Conservation (phyloP, 2,113 vertebrate species). For the Peromyscus leucopus region DNA sequence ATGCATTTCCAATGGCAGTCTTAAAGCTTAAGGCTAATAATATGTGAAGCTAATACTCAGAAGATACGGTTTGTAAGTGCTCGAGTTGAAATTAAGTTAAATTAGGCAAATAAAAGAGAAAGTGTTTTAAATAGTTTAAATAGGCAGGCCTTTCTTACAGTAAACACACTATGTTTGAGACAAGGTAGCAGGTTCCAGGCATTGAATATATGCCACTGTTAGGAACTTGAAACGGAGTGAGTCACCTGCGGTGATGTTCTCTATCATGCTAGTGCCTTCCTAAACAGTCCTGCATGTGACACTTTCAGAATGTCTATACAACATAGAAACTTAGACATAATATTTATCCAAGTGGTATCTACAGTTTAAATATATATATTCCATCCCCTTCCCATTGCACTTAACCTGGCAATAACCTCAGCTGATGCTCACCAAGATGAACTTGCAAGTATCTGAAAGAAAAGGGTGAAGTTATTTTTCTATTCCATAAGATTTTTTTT, state of each 20-base stretch:
- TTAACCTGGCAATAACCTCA: conserved; percentile 16
- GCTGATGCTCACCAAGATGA: neutral
- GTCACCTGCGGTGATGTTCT: neutral
- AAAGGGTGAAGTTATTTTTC: conserved; percentile 50
- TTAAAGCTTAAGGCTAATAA: conserved; percentile 28
- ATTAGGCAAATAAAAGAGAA: conserved; percentile 12
- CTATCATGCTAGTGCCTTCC: neutral
- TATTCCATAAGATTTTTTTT: conserved; percentile 33
- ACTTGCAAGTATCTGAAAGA: conserved; percentile 4
- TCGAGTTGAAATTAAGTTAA: conserved; percentile 25
- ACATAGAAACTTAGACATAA: conserved; percentile 54
- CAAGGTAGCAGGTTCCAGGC: neutral
- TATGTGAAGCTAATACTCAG: neutral
- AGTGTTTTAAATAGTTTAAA: conserved; percentile 21
- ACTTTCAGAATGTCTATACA: conserved; percentile 10
- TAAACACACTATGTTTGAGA: neutral
- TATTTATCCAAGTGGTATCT: neutral
- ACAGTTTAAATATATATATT: neutral
- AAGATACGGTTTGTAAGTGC: neutral
- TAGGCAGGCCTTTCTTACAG: neutral
- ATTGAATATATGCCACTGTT: neutral
- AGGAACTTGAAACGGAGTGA: neutral
- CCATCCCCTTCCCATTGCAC: conserved; percentile 23
- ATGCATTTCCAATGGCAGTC: neutral
- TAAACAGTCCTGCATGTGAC: neutral